Evolutionary conservation across 2,888 invertebrate species (phyloP), one percentile per base, ranked within the genome.

Genomic region (Alloscopus bannaensis): DNA sequence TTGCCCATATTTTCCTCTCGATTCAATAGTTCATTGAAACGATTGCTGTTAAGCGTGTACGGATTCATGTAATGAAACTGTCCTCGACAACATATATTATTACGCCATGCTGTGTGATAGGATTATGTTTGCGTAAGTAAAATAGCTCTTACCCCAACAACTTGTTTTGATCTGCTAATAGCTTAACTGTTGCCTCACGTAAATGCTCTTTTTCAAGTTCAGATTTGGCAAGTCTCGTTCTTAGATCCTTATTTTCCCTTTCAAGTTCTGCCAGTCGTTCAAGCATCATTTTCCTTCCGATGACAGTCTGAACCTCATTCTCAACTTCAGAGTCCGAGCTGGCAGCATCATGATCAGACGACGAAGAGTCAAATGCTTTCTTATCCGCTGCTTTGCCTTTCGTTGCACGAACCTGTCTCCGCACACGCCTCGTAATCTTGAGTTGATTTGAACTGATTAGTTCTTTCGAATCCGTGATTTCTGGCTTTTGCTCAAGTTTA

Each of bases 141-240:
- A n/a, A n/a, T n/a, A 2, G n/a, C 36, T 22, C 65, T 57, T 65
- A 73, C 73, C 20, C 28, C 65, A 42, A 73, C 28, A 65, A 73
- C 65, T 52, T 52, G 65, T 73, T 64, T 24, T 73, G 65, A 13
- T 73, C 73, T 11, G 42, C 55, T 4, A 73, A n/a, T 42, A 65
- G 8, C 24, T 73, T 65, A n/a, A 73, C 55, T 55, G 28, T 18
- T 31, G 64, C 22, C n/a, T 65, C 73, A 65, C 65, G 73, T 31
- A 65, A 16, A 18, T 42, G 20, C 16, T 73, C 16, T 16, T 65
- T 73, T 18, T 73, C 73, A 42, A 20, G 55, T 65, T 65, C 57
- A 47, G 16, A n/a, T 16, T 65, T 22, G 1, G 4, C 40, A 36
- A 72, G 52, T 65, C 50, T 26, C 22, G 18, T 47, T 18, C 24